phyloP scores from a whole-genome alignment of 2,888 invertebrate genomes.

The Thymelicus lineola region DNA sequence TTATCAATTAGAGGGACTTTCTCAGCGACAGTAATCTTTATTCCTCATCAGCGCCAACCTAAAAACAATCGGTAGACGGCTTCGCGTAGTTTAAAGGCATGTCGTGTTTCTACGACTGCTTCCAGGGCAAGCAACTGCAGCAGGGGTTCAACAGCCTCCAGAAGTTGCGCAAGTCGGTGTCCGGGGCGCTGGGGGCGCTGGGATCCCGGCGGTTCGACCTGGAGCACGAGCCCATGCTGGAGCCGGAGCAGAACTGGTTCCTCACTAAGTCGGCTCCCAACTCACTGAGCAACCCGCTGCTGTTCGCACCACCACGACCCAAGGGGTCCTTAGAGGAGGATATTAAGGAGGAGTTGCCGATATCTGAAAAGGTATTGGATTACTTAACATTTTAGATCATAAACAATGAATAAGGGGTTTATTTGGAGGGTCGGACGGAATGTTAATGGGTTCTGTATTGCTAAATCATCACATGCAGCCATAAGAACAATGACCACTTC shows the following conservation, averaged over 20 bases:
- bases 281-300: constrained; percentile 87
- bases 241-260: constrained; percentile 89
- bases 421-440: too few relatives aligned
- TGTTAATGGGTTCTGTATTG: too few relatives aligned
- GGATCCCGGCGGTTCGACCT: constrained; percentile 79
- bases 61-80: constrained; percentile 47
- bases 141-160: constrained; percentile 88
- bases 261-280: constrained; percentile 92
- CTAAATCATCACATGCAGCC: too few relatives aligned
- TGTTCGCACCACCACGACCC: constrained; percentile 65
- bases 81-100: constrained; percentile 80
- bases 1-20: not conserved
- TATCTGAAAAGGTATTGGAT: constrained; percentile 67
- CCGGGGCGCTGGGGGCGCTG: constrained; percentile 84
- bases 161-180: constrained; percentile 89
- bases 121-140: constrained; percentile 80
- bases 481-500: too few relatives aligned
- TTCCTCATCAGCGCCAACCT: constrained; percentile 69
- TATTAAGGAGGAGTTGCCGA: constrained; percentile 68
- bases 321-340: constrained; percentile 65
- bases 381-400: too few relatives aligned
- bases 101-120: constrained; percentile 83
- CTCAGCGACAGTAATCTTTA: constrained; percentile 58
- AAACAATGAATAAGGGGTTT: too few relatives aligned
- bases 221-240: constrained; percentile 80